Evolutionary conservation across 1,140 invertebrate species (phyloP), one percentile per base, ranked within the genome.

Genomic region (Drosophila mojavensis): DNA sequence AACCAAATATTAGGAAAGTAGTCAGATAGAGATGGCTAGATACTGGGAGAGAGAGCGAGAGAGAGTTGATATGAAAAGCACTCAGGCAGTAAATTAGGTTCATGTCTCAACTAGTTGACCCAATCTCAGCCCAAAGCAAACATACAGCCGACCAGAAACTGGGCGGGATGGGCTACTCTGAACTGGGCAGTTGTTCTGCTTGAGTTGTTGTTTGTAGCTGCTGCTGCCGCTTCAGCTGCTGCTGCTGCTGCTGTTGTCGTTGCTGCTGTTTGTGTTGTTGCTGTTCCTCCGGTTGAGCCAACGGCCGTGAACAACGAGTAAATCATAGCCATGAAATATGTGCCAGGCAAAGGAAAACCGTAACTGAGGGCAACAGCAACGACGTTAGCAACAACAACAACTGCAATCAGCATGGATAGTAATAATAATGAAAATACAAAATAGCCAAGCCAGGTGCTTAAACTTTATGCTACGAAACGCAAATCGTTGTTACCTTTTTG

Each of bases 241-340:
- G n/a, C n/a, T 20, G 20, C 20, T 20, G 20, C 20, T 20, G 20
- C 20, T 20, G 20, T 20, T 20, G 20, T 20, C 20, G 20, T 20
- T 39, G 30, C 5, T 33, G 30, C 0, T 33, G 30, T 39, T 39
- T 39, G 36, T 39, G 36, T 43, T 67, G 64, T 51, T 67, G 51
- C 11, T 60, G 43, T 5, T 5, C 28, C 43, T 61, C 28, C 43
- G 51, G 15, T 55, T 61, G 63, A 73, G 69, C 59, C 80, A 88
- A 89, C 84, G 66, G 83, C 83, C 83, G 84, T 83, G 83, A 88
- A 88, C 83, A 89, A 80, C 75, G 83, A 89, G 69, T 89, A 88
- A 88, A 88, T 88, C 83, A 88, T 88, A 88, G 83, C 84, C 83
- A 88, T 88, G 84, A 89, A 88, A 89, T 89, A 88, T 88, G 83